Percentiles rank a stretch among this genome's conserved stretches.
These are phyloP conservation scores for Sterrhoptilus dennistouni DNA, from an alignment of 2,113 vertebrate genomes.

Conservation along the genomic window DNA sequence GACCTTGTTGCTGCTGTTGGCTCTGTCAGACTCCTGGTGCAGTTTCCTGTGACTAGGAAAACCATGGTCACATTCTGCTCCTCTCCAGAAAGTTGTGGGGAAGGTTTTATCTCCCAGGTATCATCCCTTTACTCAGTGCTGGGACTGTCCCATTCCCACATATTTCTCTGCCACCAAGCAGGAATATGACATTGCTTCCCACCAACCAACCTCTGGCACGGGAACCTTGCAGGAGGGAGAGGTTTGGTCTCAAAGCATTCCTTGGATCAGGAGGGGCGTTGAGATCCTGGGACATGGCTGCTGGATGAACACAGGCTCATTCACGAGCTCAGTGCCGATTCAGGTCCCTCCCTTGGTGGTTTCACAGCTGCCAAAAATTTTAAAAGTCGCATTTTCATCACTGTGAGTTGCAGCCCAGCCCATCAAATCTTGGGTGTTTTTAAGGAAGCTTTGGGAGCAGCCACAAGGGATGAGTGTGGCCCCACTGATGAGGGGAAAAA, in stretches of 20 bases:
- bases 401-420: background rate
- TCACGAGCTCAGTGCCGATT: background rate
- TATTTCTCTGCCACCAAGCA: background rate
- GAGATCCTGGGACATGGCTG: background rate
- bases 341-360: background rate
- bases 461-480: background rate
- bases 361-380: background rate
- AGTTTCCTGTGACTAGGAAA: background rate
- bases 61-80: background rate
- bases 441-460: background rate
- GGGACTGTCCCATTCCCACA: background rate
- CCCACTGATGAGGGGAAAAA: background rate
- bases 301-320: background rate
- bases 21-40: background rate
- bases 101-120: background rate
- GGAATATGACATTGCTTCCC: accelerated
- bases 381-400: background rate
- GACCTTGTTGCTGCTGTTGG: background rate
- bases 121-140: background rate
- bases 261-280: background rate
- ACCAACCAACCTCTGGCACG: background rate
- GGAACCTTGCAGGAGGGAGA: background rate
- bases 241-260: background rate
- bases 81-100: background rate
- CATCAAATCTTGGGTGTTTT: background rate